Evolutionary conservation across 23 tunicate genomes (phyloP).

Genomic region (Ascidia mentula): DNA sequence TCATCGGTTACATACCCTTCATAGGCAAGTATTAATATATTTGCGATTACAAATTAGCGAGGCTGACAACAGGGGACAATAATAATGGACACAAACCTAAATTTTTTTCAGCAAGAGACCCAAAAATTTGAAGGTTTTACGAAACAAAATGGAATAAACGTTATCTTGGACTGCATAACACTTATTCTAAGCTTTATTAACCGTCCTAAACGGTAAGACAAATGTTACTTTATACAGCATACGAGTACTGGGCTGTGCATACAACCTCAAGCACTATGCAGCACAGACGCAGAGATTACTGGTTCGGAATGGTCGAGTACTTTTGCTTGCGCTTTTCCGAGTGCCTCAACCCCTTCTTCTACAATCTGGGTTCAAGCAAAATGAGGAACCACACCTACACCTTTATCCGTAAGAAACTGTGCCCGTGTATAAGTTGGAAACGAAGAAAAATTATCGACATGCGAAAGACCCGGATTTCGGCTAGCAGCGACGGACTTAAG

Average conservation of each 20-base stretch:
- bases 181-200: neutral
- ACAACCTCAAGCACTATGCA: constrained; percentile 2
- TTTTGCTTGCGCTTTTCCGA: constrained; percentile 81
- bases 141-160: neutral
- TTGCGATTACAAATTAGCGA: neutral
- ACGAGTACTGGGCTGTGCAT: constrained; percentile 41
- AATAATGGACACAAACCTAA: too few relatives aligned
- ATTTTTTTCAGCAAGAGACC: too few relatives aligned
- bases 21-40: constrained; percentile 12
- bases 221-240: constrained; percentile 20
- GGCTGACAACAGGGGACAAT: too few relatives aligned
- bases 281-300: constrained; percentile 43
- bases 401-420: constrained; percentile 30
- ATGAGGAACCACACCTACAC: constrained; percentile 56
- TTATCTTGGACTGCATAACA: neutral
- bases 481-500: neutral
- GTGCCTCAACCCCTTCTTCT: constrained; percentile 82
- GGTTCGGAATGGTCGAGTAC: constrained; percentile 85
- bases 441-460: neutral
- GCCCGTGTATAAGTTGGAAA: neutral
- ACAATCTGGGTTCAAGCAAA: constrained; percentile 78
- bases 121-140: neutral
- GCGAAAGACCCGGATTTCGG: neutral
- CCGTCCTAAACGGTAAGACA: too few relatives aligned
- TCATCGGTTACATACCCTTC: constrained; percentile 55